These are phyloP conservation scores for Hippocampus kuda DNA, from an alignment of 2,797 vertebrate species.

Conservation along the genomic window DNA sequence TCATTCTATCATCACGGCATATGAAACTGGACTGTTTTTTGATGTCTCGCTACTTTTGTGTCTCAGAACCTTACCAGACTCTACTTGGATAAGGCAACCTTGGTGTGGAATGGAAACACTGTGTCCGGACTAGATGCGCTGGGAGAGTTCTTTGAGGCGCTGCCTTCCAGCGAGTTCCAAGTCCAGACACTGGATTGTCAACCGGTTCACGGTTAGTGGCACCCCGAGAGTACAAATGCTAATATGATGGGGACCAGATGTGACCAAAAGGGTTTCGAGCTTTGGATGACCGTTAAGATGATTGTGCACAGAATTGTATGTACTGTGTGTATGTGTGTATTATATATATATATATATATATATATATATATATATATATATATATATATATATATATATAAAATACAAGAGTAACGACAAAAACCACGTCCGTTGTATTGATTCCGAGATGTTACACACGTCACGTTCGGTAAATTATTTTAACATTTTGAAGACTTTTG, in stretches of 20 bases:
- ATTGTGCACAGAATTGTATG: too few species aligned
- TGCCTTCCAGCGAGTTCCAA: constrained; percentile 93
- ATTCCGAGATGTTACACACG: too few species aligned
- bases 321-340: too few species aligned
- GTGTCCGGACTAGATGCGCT: constrained; percentile 83
- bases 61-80: constrained; percentile 80
- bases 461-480: too few species aligned
- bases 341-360: too few species aligned
- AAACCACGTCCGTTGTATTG: too few species aligned
- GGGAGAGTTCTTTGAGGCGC: constrained; percentile 86
- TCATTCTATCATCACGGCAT: background rate
- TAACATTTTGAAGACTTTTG: too few species aligned
- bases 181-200: constrained; percentile 90
- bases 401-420: too few species aligned
- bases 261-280: background rate
- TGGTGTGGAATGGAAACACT: constrained; percentile 93
- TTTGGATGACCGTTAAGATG: too few species aligned
- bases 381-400: too few species aligned
- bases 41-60: background rate
- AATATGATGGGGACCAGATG: background rate
- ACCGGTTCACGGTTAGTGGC: constrained; percentile 80
- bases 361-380: too few species aligned
- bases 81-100: constrained; percentile 87
- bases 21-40: background rate
- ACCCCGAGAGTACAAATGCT: background rate